Evolutionary conservation across 2,797 vertebrate species (phyloP), one percentile per base, ranked within the genome.

Genomic region (Mycteria americana): DNA sequence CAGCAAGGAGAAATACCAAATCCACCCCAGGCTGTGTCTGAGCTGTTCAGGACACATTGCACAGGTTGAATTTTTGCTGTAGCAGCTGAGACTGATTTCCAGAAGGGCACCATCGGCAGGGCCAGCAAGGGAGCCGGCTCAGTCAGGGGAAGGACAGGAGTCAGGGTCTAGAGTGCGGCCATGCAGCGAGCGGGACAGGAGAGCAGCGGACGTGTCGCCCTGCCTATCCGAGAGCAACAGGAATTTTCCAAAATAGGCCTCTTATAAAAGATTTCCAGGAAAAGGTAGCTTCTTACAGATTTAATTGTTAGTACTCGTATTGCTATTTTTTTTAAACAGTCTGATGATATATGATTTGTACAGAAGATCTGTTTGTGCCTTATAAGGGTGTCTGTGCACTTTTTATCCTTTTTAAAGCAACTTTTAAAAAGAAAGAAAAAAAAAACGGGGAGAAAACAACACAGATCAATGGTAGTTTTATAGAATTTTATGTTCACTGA

Each of bases 351-450:
- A 95, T 86, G 85, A 97, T 97, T 97, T 96, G 97, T 98, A 97
- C 92, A 97, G 97, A 97, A 97, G 92, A 98, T 98, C 97, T 98
- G 98, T 98, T 98, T 97, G 98, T 98, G 98, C 98, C 98, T 98
- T 98, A 98, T 96, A 95, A 98, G 98, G 97, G 97, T 97, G 98
- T 98, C 97, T 96, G 98, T 98, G 98, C 98, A 98, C 98, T 98
- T 98, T 98, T 98, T 98, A 98, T 97, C 98, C 97, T 98, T 98
- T 98, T 98, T 96, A 97, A 97, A 97, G 95, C 96, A 90, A 98
- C 96, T 97, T 97, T 96, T 97, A 95, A 97, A 97, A 94, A 96
- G 41, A 93, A 82, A 70, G 75, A 93, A 67, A 72, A 73, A 77
- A 35, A 14, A 4, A 39, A 39, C 37, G 25, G 91, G 85, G 63